Conservation (phyloP, 2,888 invertebrate species). For the Xanthia icteritia region DNA sequence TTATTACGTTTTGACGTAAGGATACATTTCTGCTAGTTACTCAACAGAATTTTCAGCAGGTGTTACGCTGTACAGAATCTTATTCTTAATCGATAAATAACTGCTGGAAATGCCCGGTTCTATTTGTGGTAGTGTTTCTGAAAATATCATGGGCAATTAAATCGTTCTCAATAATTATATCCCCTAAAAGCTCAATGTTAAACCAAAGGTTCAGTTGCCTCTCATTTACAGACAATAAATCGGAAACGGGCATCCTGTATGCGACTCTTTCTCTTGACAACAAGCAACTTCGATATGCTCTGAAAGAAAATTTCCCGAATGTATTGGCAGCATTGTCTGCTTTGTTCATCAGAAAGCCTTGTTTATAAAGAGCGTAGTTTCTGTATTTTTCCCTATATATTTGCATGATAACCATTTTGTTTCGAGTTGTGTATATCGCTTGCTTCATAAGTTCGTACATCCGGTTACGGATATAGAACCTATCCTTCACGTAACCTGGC, state of each 20-base stretch:
- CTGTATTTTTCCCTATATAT: conserved; percentile 65
- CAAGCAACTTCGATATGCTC: conserved; percentile 62
- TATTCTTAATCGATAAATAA: not conserved
- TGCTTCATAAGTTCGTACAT: conserved; percentile 79
- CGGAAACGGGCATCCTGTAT: conserved; percentile 31
- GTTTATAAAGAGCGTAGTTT: conserved; percentile 73
- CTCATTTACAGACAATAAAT: conserved; percentile 68
- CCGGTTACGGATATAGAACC: conserved; percentile 66
- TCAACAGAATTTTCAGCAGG: not conserved
- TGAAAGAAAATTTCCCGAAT: conserved; percentile 66
- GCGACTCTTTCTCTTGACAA: conserved; percentile 15
- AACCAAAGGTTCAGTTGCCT: conserved; percentile 74
- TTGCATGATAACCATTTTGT: conserved; percentile 79
- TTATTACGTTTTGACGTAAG: not conserved
- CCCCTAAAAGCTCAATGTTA: conserved; percentile 72
- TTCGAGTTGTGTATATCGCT: conserved; percentile 77
- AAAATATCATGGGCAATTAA: conserved; percentile 42
- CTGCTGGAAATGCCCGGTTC: not conserved
- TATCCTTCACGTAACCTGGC: conserved; percentile 36
- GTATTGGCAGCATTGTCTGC: conserved; percentile 73
- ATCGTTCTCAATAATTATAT: conserved; percentile 71
- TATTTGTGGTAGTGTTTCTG: accelerated
- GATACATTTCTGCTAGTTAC: not conserved
- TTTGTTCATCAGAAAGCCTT: conserved; percentile 80
- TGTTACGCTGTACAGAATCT: not conserved